Conservation (phyloP, 2,797 vertebrate species). For the Sebastes wilsoni region DNA sequence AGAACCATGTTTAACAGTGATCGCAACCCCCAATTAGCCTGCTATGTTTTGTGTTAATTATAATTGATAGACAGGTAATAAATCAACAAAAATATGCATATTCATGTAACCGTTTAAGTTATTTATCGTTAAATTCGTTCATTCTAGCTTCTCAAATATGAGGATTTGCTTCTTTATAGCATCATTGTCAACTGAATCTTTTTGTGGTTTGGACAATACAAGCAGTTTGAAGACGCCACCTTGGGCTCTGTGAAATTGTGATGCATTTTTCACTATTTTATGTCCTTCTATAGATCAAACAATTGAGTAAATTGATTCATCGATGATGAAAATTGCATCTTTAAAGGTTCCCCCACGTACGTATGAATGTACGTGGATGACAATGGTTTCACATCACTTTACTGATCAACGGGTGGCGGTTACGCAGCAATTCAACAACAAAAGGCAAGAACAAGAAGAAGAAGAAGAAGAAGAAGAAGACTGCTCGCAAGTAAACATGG, state of each 20-base stretch:
- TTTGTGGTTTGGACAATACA: background rate
- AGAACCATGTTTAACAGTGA: background rate
- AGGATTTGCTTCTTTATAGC: background rate
- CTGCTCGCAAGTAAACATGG: no score
- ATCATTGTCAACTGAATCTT: background rate
- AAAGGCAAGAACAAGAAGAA: background rate
- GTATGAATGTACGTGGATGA: background rate
- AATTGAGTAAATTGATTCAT: background rate
- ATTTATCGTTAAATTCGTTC: background rate
- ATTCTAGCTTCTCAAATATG: background rate
- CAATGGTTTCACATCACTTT: background rate
- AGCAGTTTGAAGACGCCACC: background rate
- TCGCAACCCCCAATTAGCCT: no score
- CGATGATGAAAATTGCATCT: background rate
- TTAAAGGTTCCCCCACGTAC: background rate
- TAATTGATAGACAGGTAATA: background rate
- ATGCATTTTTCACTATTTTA: background rate
- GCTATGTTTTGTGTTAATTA: background rate
- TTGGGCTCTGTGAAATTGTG: background rate
- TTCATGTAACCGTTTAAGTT: background rate
- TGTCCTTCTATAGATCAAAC: background rate
- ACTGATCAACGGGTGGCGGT: background rate
- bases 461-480: background rate
- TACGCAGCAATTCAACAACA: background rate
- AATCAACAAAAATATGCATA: background rate